Percentiles rank a stretch among this genome's conserved stretches.
phyloP scores from a whole-genome alignment of 2,113 vertebrate genomes.

The Stictonetta naevosa region DNA sequence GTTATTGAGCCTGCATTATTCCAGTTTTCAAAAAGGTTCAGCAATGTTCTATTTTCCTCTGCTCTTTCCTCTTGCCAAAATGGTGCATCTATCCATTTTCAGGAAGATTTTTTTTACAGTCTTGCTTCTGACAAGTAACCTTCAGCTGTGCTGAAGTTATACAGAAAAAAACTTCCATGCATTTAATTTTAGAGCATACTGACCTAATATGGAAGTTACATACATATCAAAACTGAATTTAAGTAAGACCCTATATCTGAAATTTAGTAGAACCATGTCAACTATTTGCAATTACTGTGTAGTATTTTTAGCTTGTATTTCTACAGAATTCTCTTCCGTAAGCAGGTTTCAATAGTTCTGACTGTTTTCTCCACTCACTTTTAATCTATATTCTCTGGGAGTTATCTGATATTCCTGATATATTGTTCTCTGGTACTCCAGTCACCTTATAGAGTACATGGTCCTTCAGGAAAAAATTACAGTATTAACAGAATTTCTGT shows the following conservation, averaged over 20 bases:
- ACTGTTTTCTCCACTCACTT: not conserved
- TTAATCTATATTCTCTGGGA: not conserved
- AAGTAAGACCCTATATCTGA: not conserved
- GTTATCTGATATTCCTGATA: not conserved
- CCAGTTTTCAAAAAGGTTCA: not conserved
- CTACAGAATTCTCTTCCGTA: not conserved
- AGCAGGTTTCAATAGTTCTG: not conserved
- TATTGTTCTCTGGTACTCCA: not conserved
- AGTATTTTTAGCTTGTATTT: not conserved
- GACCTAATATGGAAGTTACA: not conserved
- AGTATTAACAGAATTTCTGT: not conserved
- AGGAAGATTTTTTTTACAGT: not conserved
- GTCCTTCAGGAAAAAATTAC: not conserved
- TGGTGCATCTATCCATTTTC: not conserved
- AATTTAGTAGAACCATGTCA: not conserved
- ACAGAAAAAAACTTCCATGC: not conserved
- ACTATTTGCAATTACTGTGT: not conserved
- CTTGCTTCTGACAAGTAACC: not conserved
- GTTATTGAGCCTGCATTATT: not conserved
- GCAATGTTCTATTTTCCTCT: not conserved
- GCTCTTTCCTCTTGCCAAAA: not conserved
- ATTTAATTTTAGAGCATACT: not conserved
- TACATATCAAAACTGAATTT: not conserved
- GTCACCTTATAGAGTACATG: not conserved
- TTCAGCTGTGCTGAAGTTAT: not conserved